A percentile compares a stretch with the other conserved stretches of the same genome.
phyloP scores from a whole-genome alignment of 2,888 invertebrate species.

The Anoplius nigerrimus region DNA sequence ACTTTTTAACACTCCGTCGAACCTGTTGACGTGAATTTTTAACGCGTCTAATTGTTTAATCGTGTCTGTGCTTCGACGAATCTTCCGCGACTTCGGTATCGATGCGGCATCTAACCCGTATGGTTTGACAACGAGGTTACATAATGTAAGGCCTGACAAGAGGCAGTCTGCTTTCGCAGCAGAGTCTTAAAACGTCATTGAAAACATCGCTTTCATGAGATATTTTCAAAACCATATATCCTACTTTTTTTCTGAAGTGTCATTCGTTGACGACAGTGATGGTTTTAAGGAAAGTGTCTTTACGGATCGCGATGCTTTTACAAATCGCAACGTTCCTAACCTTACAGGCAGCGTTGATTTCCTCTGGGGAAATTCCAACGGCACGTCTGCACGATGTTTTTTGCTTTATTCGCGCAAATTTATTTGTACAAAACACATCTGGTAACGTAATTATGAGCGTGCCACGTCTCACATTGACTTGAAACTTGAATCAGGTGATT shows the following conservation, averaged over 20 bases:
- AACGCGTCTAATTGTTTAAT: too few species aligned
- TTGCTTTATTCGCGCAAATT: too few species aligned
- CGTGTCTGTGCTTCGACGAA: too few species aligned
- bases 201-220: not conserved
- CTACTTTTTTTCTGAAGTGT: not conserved
- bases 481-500: conserved; percentile 37
- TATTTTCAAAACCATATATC: not conserved
- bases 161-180: not conserved
- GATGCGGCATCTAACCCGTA: conserved; percentile 41
- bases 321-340: too few species aligned
- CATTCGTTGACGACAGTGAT: not conserved
- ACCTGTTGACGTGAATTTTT: too few species aligned
- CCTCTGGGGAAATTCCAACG: too few species aligned
- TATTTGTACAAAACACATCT: too few species aligned
- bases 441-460: too few species aligned
- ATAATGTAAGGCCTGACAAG: conserved; percentile 62
- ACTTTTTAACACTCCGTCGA: too few species aligned
- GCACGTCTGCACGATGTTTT: too few species aligned
- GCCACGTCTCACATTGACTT: not conserved
- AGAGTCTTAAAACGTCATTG: not conserved
- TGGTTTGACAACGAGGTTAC: conserved; percentile 69
- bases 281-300: not conserved
- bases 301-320: too few species aligned
- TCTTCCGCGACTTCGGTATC: not conserved
- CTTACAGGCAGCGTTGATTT: too few species aligned